Evolutionary conservation across 2,113 vertebrate genomes (phyloP).

Genomic region (Paradoxurus hermaphroditus): DNA sequence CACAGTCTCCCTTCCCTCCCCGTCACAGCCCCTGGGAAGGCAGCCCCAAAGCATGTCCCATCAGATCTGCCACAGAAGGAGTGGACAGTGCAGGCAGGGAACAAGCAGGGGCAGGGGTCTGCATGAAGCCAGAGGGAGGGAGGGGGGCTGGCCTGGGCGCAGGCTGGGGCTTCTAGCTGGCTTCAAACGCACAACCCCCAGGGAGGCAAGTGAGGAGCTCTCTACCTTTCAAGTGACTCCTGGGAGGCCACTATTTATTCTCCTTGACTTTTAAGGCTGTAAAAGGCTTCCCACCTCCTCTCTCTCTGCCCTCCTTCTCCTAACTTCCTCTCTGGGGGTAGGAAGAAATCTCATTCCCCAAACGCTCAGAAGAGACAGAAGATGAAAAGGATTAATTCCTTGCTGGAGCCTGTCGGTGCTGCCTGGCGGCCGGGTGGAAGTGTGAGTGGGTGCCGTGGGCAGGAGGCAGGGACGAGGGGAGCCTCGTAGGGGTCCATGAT

Average conservation of each 20-base stretch:
- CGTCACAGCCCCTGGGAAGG: neutral
- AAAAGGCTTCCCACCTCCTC: constrained; percentile 3
- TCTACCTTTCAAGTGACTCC: constrained; percentile 54
- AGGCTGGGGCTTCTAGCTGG: neutral
- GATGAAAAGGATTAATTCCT: neutral
- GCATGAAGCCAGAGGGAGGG: neutral
- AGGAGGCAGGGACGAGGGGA: neutral
- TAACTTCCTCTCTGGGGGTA: constrained; percentile 13
- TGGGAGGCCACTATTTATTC: neutral
- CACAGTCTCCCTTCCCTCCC: fast-evolving
- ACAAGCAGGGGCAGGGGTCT: neutral
- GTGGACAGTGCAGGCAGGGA: neutral
- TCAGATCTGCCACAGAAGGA: neutral
- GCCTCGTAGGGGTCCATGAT: neutral
- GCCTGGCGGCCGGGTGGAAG: neutral
- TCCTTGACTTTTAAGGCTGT: constrained; percentile 37
- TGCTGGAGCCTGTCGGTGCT: fast-evolving
- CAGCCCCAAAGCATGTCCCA: neutral
- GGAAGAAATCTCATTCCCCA: constrained; percentile 14
- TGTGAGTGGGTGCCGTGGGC: neutral
- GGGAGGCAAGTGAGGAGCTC: neutral
- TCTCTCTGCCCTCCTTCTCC: constrained; percentile 19
- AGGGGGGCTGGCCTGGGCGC: neutral
- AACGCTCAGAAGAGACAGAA: constrained; percentile 58
- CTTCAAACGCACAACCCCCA: neutral